A percentile compares a stretch with the other conserved stretches of the same genome.
phyloP scores from a whole-genome alignment of 2,888 invertebrate genomes.

The Smittia aterrima region DNA sequence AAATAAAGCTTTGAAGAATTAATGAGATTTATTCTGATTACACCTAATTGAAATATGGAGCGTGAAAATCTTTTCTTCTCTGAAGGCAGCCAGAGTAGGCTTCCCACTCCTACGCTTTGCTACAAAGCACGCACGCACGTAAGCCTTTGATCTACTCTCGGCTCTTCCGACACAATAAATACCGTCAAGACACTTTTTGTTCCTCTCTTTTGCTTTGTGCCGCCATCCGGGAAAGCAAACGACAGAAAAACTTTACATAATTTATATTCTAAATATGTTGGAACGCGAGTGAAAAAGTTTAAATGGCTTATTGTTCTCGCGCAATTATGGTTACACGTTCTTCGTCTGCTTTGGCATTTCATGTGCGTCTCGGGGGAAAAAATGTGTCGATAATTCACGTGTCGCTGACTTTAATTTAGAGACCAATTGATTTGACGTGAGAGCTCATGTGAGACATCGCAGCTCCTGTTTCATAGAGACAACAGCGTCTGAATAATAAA shows the following conservation, averaged over 20 bases:
- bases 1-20: neutral
- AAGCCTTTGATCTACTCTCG: neutral
- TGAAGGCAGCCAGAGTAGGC: neutral
- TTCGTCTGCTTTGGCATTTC: no score
- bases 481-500: no score
- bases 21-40: neutral
- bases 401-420: no score
- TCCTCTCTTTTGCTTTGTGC: neutral
- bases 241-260: neutral
- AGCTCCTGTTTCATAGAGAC: no score
- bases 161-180: neutral
- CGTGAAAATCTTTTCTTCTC: slow-evolving; percentile 1
- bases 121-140: neutral
- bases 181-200: neutral
- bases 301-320: neutral
- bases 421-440: no score
- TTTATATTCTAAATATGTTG: neutral
- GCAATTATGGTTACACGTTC: no score
- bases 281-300: neutral
- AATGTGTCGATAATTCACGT: no score
- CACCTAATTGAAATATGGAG: neutral
- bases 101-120: neutral
- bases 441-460: no score
- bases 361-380: no score
- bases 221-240: neutral